Evolutionary conservation across 1,140 invertebrate species (phyloP), one percentile per base, ranked within the genome.

Genomic region (Dysdera silvatica): DNA sequence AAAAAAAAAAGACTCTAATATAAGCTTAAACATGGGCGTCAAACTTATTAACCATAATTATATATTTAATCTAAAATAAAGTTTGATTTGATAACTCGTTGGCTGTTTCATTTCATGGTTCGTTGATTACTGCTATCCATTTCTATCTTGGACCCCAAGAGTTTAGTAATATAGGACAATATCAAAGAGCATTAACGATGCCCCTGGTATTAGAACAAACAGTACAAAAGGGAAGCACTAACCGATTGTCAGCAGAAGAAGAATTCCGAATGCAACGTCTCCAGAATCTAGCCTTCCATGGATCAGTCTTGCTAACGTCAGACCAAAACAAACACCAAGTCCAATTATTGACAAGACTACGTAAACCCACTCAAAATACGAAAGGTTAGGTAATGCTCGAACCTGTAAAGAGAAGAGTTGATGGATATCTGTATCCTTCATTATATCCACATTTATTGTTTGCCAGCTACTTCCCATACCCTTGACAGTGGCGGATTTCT

Each of bases 251-350:
- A 64, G 47, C 7, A 64, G 31, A 16, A 64, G 29, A 2, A 64
- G 40, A 26, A 64, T 35, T 1, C 45, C 61, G 58, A 64, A 64
- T 35, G 61, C 58, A 58, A 57, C 57, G 40, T 64, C 61, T 57
- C 55, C 55, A 23, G 45, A 28, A 51, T 37, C 40, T 2, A 48
- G 33, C 8, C 58, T 53, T 53, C 52, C 54, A 41, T 29, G 45
- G 3, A 32, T 52, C 14, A 64, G 20, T 20, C 61, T 58, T 28
- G 51, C 40, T 33, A 64, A 52, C 24, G 61, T 64, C 4, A 64
- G 33, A 12, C 61, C 61, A n/a, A 64, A 18, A 18, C 45, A 64
- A 6, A 35, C 55, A 24, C 37, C 43, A 28, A 64, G 54, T 52
- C 49, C 61, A 24, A 64, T 18, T 31, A 64, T 14, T 4, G 61